These are phyloP conservation scores for Mizuhopecten yessoensis DNA, from an alignment of 1,140 invertebrate genomes.

Conservation along the genomic window DNA sequence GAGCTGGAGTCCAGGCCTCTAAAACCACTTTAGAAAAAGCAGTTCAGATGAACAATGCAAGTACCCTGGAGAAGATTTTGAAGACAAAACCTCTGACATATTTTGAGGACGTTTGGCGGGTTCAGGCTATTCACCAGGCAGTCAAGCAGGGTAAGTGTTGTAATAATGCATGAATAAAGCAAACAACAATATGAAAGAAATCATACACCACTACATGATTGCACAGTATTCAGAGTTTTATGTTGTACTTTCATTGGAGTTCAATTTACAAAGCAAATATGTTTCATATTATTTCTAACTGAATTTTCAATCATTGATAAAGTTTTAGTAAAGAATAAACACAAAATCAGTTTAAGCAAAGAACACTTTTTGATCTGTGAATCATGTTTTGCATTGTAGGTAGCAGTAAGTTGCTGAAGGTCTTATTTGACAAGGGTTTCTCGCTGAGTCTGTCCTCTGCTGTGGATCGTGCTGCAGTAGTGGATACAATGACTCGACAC, in stretches of 20 bases:
- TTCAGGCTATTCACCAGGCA: constrained; percentile 12
- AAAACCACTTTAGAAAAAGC: constrained; percentile 10
- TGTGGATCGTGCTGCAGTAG: neutral
- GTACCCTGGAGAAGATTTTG: neutral
- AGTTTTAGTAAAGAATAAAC: no score
- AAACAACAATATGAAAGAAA: no score
- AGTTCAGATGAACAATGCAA: neutral
- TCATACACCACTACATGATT: no score
- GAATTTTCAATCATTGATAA: no score
- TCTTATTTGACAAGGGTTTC: constrained; percentile 27
- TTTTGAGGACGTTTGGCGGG: constrained; percentile 13
- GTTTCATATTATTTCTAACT: no score
- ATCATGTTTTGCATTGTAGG: neutral
- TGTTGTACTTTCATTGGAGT: no score
- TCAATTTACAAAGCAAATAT: no score
- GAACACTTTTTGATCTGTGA: neutral
- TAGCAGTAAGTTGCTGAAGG: constrained; percentile 16
- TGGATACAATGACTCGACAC: neutral
- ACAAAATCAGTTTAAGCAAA: no score
- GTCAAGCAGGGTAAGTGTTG: neutral
- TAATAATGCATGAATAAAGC: no score
- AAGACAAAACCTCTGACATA: neutral
- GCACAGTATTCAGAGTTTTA: no score
- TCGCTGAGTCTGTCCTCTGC: neutral
- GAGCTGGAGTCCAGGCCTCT: neutral